These are phyloP conservation scores for Amblyopsis rosae DNA, from an alignment of 2,113 vertebrate species.

Conservation along the genomic window DNA sequence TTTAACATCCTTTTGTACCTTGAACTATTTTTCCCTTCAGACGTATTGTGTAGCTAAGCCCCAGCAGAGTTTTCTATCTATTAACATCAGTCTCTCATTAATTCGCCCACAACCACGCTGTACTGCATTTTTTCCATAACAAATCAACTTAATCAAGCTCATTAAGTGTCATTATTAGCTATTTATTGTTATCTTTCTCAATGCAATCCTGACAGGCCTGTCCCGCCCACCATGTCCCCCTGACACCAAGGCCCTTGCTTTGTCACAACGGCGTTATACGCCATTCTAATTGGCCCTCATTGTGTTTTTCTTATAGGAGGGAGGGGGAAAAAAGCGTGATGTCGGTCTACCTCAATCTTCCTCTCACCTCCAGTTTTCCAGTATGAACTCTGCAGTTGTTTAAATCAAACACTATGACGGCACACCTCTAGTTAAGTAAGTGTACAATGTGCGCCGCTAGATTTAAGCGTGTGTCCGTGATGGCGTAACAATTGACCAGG, in stretches of 20 bases:
- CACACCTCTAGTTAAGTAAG: not conserved
- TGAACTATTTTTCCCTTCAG: slow-evolving; percentile 67
- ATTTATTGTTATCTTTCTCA: slow-evolving; percentile 78
- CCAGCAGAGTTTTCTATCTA: slow-evolving; percentile 74
- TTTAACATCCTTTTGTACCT: slow-evolving; percentile 75
- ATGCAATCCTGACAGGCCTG: slow-evolving; percentile 71
- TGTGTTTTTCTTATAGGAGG: slow-evolving; percentile 41
- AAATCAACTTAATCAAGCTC: slow-evolving; percentile 80
- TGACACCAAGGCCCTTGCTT: slow-evolving; percentile 72
- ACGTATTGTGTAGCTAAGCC: slow-evolving; percentile 76
- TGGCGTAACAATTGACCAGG: slow-evolving; percentile 14
- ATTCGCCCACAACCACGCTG: slow-evolving; percentile 69
- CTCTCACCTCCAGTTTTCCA: not conserved
- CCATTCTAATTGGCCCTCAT: slow-evolving; percentile 67
- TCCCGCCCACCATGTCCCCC: slow-evolving; percentile 68
- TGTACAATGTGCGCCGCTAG: not conserved
- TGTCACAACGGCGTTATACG: slow-evolving; percentile 53
- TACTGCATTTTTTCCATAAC: slow-evolving; percentile 76
- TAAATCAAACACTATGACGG: not conserved
- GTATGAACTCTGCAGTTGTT: not conserved
- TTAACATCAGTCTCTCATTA: slow-evolving; percentile 79
- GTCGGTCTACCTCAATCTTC: slow-evolving; percentile 16
- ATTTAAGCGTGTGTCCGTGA: not conserved
- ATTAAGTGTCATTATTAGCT: slow-evolving; percentile 80
- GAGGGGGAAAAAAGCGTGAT: slow-evolving; percentile 7